Percentiles rank a stretch among this genome's conserved stretches.
Evolutionary conservation across 1,140 invertebrate species (phyloP).

Genomic region (Aphis craccivora): DNA sequence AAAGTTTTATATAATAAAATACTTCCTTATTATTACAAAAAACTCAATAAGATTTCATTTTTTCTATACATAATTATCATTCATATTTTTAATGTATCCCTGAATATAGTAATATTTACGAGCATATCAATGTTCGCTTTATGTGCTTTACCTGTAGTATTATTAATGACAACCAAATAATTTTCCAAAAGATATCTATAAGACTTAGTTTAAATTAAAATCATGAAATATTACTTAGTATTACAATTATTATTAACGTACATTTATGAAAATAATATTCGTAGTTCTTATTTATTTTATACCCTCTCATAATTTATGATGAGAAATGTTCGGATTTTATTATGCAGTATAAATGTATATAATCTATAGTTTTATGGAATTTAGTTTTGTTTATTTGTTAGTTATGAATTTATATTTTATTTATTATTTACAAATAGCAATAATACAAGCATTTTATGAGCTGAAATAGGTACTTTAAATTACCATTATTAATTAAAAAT

Average conservation of each 20-base stretch:
- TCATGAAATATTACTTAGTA: slow-evolving; percentile 11
- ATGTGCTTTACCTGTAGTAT: background rate
- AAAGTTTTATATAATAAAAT: background rate
- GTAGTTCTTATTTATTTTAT: background rate
- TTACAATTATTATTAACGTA: background rate
- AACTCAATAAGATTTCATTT: background rate
- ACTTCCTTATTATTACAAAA: background rate
- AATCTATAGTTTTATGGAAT: background rate
- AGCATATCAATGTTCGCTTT: background rate
- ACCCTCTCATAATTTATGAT: background rate
- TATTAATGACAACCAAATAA: background rate
- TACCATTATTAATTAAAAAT: background rate
- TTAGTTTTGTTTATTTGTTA: background rate
- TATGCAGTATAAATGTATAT: background rate
- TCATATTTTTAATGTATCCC: background rate
- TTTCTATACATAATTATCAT: background rate
- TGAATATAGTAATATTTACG: background rate
- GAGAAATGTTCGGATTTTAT: slow-evolving; percentile 10
- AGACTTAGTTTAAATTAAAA: slow-evolving; percentile 9
- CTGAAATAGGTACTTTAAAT: background rate
- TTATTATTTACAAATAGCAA: background rate
- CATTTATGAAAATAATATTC: slow-evolving; percentile 19
- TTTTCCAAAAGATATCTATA: background rate
- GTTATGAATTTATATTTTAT: background rate
- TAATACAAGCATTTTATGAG: background rate